Conservation (phyloP, 2,888 invertebrate genomes). For the Ichneumon xanthorius region DNA sequence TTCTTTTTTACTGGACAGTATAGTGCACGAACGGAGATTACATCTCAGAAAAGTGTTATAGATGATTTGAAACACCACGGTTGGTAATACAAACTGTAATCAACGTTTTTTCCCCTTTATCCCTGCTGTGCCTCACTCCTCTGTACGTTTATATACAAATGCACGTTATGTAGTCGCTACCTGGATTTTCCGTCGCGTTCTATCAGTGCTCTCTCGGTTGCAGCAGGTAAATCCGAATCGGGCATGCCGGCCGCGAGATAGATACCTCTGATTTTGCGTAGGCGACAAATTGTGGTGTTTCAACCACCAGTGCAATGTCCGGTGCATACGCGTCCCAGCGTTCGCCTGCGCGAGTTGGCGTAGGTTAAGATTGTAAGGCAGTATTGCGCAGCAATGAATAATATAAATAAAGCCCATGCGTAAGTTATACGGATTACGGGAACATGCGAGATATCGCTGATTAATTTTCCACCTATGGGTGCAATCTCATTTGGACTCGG, state of each 20-base stretch:
- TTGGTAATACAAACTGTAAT: too few species aligned
- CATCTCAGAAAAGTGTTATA: too few species aligned
- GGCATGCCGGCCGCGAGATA: background rate
- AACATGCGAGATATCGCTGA: conserved; percentile 54
- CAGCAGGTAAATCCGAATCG: background rate
- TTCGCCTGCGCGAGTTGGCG: conserved; percentile 63
- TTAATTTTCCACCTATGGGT: conserved; percentile 63
- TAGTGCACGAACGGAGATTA: too few species aligned
- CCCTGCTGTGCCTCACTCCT: background rate
- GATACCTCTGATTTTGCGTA: conserved; percentile 36
- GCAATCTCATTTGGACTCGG: background rate
- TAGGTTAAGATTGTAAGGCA: background rate
- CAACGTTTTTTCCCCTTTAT: too few species aligned
- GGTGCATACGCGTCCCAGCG: conserved; percentile 16
- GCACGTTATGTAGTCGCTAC: background rate
- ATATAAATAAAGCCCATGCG: conserved; percentile 4
- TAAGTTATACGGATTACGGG: conserved; percentile 2
- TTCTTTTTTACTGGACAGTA: too few species aligned
- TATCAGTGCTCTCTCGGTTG: background rate
- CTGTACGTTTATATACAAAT: background rate
- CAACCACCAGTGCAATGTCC: conserved; percentile 21
- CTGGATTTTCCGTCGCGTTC: conserved; percentile 5
- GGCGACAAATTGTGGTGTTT: conserved; percentile 43
- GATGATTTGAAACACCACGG: too few species aligned
- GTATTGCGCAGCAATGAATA: background rate